These are phyloP conservation scores for Saimiri boliviensis DNA, from an alignment of 2,113 vertebrate species.

Conservation along the genomic window DNA sequence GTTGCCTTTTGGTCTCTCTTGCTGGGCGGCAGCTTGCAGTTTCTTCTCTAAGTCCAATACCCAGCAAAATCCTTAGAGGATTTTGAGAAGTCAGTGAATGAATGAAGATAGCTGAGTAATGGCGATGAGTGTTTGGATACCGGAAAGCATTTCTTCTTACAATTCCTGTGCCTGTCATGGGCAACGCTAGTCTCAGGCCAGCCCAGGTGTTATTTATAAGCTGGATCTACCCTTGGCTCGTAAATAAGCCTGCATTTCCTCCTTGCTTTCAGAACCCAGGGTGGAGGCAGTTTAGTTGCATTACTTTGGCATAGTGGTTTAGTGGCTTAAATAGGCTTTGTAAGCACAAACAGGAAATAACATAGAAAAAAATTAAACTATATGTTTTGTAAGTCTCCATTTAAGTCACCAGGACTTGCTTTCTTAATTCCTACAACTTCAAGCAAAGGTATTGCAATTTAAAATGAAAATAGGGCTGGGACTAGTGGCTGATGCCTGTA, in stretches of 20 bases:
- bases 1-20: neutral
- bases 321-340: neutral
- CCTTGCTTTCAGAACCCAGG: neutral
- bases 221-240: neutral
- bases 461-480: neutral
- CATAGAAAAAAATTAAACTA: neutral
- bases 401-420: neutral
- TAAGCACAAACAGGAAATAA: neutral
- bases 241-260: too few relatives aligned
- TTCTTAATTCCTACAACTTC: neutral
- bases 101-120: neutral
- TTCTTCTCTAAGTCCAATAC: neutral
- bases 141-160: neutral
- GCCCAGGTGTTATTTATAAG: neutral
- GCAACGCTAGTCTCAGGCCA: neutral
- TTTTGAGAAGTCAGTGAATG: neutral
- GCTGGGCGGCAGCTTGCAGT: neutral
- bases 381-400: neutral
- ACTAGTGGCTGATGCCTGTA: too few relatives aligned
- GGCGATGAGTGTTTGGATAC: neutral
- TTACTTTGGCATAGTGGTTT: neutral
- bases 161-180: rapidly evolving
- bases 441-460: neutral
- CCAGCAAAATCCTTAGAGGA: neutral
- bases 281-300: neutral